Base-by-base conservation (phyloP, 2,113 vertebrate species). In the Pimephales promelas region DNA sequence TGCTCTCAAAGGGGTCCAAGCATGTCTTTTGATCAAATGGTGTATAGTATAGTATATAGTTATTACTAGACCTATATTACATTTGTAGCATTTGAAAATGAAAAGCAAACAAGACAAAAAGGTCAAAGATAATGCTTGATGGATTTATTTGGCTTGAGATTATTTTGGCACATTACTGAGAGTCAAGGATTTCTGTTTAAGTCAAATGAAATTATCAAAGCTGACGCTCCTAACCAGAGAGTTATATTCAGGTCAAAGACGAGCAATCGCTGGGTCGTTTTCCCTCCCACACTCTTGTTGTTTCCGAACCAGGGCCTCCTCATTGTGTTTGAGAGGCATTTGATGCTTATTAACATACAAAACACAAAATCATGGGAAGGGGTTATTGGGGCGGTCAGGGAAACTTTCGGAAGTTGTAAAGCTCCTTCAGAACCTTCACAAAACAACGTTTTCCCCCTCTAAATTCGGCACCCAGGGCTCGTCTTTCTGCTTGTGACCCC, bases 361-460 rank as follows among this genome's bases (percentile, higher is more conserved):
- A 75, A 70, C 64, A 70, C 74, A 26, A 31, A 36, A 61, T 76
- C 22, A 40, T 81, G 64, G 62, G 47, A 81, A 81, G 61, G 47
- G 62, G 62, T 81, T 81, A 70, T 40, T 52, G 79, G 45, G 62
- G 79, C 20, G 11, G 28, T 56, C 64, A 56, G 79, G 36, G 64
- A 54, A 70, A 79, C 83, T 87, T 88, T 90, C 87, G 89, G 87
- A 93, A 89, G 86, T 87, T 92, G 83, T 89, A 83, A 88, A 90
- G 89, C 87, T 61, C 82, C 91, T 89, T 88, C 86, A 88, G 89
- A 81, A 72, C 68, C 62, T 88, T 93, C 89, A 91, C 89, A 88
- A 92, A 94, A 93, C 91, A 93, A 90, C 86, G 88, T 87, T 89
- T 93, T 93, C 91, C 92, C 92, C 90, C 89, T 86, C 86, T 90